phyloP scores from a whole-genome alignment of 92 coral and sea anemone species.

The Palythoa caribaeorum region DNA sequence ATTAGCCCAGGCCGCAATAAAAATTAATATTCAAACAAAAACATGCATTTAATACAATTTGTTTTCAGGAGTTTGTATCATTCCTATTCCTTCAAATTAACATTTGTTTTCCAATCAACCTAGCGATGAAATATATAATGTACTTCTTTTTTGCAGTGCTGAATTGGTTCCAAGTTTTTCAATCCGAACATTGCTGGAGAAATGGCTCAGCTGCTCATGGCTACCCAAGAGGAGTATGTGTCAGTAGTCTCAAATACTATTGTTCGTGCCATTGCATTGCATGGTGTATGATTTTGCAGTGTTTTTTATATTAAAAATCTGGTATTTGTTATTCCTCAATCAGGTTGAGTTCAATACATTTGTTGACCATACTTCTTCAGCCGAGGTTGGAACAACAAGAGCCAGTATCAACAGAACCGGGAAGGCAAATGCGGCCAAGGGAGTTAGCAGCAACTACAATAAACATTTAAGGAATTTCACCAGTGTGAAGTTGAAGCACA shows the following conservation, averaged over 20 bases:
- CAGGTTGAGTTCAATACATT: slow-evolving; percentile 53
- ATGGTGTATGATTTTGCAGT: neutral
- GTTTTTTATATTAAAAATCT: too few species aligned
- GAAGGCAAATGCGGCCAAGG: slow-evolving; percentile 12
- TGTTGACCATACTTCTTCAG: slow-evolving; percentile 48
- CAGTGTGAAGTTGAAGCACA: slow-evolving; percentile 36
- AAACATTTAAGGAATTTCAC: slow-evolving; percentile 25
- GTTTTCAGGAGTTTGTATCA: too few species aligned
- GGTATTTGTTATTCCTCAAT: too few species aligned
- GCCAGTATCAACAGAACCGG: slow-evolving; percentile 60
- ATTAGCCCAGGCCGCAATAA: too few species aligned
- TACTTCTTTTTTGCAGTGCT: slow-evolving; percentile 57
- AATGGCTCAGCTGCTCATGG: slow-evolving; percentile 70
- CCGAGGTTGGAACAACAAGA: slow-evolving; percentile 58
- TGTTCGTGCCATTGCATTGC: slow-evolving; percentile 2
- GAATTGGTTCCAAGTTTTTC: slow-evolving; percentile 65
- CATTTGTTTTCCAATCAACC: neutral
- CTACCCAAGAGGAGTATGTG: slow-evolving; percentile 70
- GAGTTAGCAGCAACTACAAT: slow-evolving; percentile 7
- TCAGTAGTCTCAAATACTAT: neutral
- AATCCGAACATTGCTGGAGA: slow-evolving; percentile 77
- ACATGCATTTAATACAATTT: too few species aligned
- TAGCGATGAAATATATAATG: neutral
- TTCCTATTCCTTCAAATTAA: too few species aligned
- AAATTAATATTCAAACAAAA: too few species aligned